Percentiles rank a stretch among this genome's conserved stretches.
Conservation (phyloP, 2,888 invertebrate genomes). For the Zelleria hepariella region DNA sequence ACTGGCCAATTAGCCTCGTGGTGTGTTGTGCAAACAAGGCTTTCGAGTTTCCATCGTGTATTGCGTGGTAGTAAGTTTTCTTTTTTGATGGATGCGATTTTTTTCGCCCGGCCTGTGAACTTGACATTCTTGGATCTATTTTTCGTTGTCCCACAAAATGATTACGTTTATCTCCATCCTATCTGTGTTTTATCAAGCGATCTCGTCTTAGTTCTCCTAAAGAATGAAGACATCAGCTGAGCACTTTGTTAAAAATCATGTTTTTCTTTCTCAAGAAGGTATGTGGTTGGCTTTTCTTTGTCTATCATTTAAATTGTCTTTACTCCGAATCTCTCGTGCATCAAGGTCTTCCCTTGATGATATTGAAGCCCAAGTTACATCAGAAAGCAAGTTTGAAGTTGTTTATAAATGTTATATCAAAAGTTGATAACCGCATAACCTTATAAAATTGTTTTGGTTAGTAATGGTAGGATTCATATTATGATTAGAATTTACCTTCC, state of each 20-base stretch:
- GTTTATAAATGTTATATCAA: not conserved
- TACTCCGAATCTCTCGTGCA: not conserved
- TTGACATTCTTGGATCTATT: constrained; percentile 16
- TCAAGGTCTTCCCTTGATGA: no score
- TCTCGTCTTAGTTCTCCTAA: constrained; percentile 36
- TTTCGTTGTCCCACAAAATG: not conserved
- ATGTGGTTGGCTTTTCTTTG: constrained; percentile 10
- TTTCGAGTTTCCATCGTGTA: not conserved
- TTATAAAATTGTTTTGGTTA: no score
- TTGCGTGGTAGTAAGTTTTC: not conserved
- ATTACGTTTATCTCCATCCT: constrained; percentile 52
- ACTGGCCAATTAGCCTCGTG: not conserved
- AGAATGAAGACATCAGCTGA: not conserved
- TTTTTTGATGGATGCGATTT: not conserved
- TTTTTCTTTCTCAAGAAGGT: constrained; percentile 61
- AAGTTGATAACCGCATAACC: not conserved
- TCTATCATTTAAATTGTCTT: not conserved
- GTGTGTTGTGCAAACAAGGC: not conserved
- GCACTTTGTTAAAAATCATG: constrained; percentile 24
- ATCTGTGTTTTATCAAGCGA: constrained; percentile 48
- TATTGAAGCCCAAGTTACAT: not conserved
- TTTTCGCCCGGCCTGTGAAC: constrained; percentile 1
- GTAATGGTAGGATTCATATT: no score
- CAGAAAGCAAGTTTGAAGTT: not conserved
- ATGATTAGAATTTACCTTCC: no score